Evolutionary conservation across 2,113 vertebrate genomes (phyloP), one percentile per base, ranked within the genome.

Genomic region (Tachysurus fulvidraco): DNA sequence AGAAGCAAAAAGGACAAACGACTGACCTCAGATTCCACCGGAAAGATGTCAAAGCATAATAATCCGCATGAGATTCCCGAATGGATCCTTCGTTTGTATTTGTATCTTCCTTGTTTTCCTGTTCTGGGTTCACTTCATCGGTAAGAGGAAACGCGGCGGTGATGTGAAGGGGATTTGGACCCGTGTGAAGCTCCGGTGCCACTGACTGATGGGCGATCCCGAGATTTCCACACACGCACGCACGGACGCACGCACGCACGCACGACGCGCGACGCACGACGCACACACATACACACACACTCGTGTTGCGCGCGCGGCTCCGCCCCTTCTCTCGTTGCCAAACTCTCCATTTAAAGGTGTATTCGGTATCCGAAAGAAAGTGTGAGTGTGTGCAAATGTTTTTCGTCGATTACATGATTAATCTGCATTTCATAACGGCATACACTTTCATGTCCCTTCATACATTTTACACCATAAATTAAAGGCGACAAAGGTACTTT

Each of bases 21-120:
- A 94, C 95, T 95, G 92, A 95, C 95, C 95, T 95, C 88, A 91
- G 88, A 76, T 83, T 84, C 89, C 62, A 86, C 69, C 80, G 64
- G 89, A 30, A 92, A 88, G 89, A 90, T 94, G 90, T 93, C 92
- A 81, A 84, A 55, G 89, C 90, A 82, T 86, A 91, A 91, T 93
- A 95, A 92, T 94, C 94, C 94, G 91, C 71, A 84, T 80, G 89
- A 90, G 91, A 92, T 71, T 93, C 92, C 93, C 79, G 78, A 85
- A 87, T 90, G 83, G 30, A 23, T 41, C 55, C 17, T 36, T 14
- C 50, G 8, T 30, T n/a, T 10, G 50, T n/a, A 52, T n/a, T 55
- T 30, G 3, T 17, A 19, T 44, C 46, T 55, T 4, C 19, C 12
- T 36, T 59, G 11, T 25, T 79, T 77, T 54, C 0, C 23, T 13